Base-by-base conservation (phyloP, 2,797 vertebrate genomes). In the Gallinago nigripennis region DNA sequence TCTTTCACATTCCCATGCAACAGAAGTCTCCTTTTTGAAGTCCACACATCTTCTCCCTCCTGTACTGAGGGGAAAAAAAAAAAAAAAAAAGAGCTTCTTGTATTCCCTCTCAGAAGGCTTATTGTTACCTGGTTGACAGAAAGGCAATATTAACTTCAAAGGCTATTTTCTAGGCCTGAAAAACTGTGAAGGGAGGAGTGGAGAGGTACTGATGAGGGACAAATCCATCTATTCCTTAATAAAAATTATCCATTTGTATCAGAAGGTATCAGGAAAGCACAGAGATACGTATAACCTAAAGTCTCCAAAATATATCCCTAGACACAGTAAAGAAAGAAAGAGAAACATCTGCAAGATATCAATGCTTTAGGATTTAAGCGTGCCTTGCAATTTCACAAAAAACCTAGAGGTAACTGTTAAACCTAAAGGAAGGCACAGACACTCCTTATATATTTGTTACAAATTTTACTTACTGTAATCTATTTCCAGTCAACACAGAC, bases 11-110 rank as follows among this genome's bases (percentile, higher is more conserved):
- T 85, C 57, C 46, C 45, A 21, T 50, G 41, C 35, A 79, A 31
- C 23, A 66, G 28, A 31, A 75, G 24, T 35, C 31, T 53, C 28
- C 31, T 16, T 48, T 56, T 13, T 25, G 5, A 53, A 64, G 13
- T 33, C 46, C 39, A 69, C 25, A 69, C 4, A 60, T 28, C 1
- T 1, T 8, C 25, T 2, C 13, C 2, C 10, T 12, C 11, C 25
- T 2, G 7, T 5, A 6, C 17, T 18, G 11, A 41, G 56, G 20
- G 5, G 11, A 37, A 37, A 37, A 20, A 7, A 35, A 37, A 37
- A 37, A 37, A 20, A 7, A 35, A 60, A 73, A 79, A 73, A 79
- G 8, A 72, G 4, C 16, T 63, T 21, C 31, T 61, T 69, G 3
- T 15, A 13, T 72, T 60, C 37, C 16, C 1, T 20, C 9, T 80